Percentiles rank a stretch among this genome's conserved stretches.
Evolutionary conservation across 2,113 vertebrate species (phyloP).

Genomic region (Sterrhoptilus dennistouni): DNA sequence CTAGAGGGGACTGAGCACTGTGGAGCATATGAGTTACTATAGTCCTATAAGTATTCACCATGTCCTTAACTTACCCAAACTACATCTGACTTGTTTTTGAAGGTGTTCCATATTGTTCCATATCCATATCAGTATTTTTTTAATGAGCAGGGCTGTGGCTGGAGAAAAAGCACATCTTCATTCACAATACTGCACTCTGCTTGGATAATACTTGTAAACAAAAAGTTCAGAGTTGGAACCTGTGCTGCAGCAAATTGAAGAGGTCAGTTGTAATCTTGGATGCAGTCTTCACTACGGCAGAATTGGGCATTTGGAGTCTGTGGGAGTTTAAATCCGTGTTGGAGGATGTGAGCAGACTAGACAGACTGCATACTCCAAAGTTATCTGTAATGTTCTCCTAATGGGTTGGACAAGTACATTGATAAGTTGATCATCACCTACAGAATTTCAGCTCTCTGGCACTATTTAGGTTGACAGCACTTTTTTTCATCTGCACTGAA

Average conservation of each 20-base stretch:
- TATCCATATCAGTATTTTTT: background rate
- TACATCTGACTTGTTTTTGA: background rate
- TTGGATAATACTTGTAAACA: background rate
- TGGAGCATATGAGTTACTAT: background rate
- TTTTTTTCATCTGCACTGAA: background rate
- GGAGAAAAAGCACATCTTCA: background rate
- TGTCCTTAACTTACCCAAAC: background rate
- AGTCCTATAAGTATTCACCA: background rate
- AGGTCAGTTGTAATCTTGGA: background rate
- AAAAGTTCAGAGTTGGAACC: background rate
- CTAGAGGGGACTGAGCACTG: slow-evolving; percentile 17
- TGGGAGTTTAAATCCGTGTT: background rate
- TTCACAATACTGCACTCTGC: background rate
- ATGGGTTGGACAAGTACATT: background rate
- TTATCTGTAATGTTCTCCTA: background rate
- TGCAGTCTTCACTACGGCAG: background rate
- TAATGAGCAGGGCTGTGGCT: background rate
- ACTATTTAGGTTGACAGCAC: background rate
- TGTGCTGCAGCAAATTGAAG: background rate
- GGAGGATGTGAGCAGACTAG: background rate
- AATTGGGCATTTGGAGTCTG: background rate
- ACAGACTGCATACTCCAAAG: background rate
- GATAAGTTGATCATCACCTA: background rate
- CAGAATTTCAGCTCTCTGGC: background rate
- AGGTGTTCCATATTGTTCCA: background rate